Evolutionary conservation across 2,797 vertebrate genomes (phyloP), one percentile per base, ranked within the genome.

Genomic region (Phaenicophaeus curvirostris): DNA sequence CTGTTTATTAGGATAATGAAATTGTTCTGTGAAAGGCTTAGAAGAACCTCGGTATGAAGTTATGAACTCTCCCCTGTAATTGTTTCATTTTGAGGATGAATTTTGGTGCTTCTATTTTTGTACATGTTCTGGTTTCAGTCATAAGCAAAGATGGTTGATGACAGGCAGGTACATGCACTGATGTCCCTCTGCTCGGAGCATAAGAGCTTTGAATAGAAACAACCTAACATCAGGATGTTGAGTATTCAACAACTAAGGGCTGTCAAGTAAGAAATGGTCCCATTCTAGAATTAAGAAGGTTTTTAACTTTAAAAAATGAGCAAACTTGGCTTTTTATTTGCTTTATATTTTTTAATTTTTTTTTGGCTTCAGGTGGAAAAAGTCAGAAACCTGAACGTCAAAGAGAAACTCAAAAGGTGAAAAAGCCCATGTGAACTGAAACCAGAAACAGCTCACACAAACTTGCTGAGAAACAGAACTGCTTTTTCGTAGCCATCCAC

Each of bases 391-490:
- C 67, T 93, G 94, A 96, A 90, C 5, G 95, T 97, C 96, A 97
- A 96, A 97, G 91, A 93, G 95, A 97, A 96, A 97, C 96, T 96
- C 87, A 87, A 41, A 94, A 96, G 94, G 87, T 96, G 71, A 94
- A 90, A 91, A 92, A 96, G 62, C 61, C 80, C 90, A 94, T 97
- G 96, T 96, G 96, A 97, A 97, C 96, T 97, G 96, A 97, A 97
- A 97, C 95, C 94, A 94, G 94, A 95, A 95, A 93, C 80, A 96
- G 95, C 95, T 97, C 96, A 96, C 96, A 97, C 88, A 96, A 96
- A 94, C 51, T n/a, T 89, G 86, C 94, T 92, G 93, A 96, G 93
- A 97, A 94, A 85, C 86, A 96, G 88, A 95, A 96, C 93, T 94
- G 74, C 24, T 44, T 91, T 94, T 94, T 35, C 93, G 93, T 85